Percentiles rank a stretch among this genome's conserved stretches.
Evolutionary conservation across 2,888 invertebrate species (phyloP).

Genomic region (Trachelus tabidus): DNA sequence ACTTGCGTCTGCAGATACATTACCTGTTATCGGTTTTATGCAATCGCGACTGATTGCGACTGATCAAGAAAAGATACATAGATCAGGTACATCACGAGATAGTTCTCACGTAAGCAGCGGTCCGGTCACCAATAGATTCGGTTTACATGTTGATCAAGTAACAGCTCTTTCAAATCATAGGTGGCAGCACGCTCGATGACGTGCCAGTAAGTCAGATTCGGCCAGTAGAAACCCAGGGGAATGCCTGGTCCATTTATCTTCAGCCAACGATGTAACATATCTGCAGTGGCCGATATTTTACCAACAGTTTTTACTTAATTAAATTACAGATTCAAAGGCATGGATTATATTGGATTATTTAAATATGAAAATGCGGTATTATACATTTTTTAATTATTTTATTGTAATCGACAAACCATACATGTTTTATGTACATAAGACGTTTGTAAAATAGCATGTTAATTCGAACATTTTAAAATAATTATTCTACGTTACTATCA

Average conservation of each 20-base stretch:
- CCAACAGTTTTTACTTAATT: background rate
- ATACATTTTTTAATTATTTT: background rate
- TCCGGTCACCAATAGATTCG: too few species aligned
- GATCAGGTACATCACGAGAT: too few species aligned
- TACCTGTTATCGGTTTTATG: background rate
- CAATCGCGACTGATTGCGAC: too few species aligned
- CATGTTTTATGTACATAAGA: conserved; percentile 12
- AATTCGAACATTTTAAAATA: conserved; percentile 47
- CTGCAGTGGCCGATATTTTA: background rate
- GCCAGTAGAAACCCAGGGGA: background rate
- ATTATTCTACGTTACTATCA: conserved; percentile 40
- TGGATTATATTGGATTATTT: background rate
- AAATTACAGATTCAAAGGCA: background rate
- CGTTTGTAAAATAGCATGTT: conserved; percentile 53
- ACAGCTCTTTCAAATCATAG: background rate
- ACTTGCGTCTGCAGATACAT: background rate
- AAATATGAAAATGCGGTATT: background rate
- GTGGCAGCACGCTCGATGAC: background rate
- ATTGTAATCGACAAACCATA: background rate
- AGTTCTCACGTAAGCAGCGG: too few species aligned
- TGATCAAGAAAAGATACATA: too few species aligned
- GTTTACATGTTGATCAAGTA: background rate
- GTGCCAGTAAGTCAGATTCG: background rate
- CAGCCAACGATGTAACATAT: background rate
- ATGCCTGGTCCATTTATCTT: background rate